Base-by-base conservation (phyloP, 2,888 invertebrate species). In the Harpalus rubripes region DNA sequence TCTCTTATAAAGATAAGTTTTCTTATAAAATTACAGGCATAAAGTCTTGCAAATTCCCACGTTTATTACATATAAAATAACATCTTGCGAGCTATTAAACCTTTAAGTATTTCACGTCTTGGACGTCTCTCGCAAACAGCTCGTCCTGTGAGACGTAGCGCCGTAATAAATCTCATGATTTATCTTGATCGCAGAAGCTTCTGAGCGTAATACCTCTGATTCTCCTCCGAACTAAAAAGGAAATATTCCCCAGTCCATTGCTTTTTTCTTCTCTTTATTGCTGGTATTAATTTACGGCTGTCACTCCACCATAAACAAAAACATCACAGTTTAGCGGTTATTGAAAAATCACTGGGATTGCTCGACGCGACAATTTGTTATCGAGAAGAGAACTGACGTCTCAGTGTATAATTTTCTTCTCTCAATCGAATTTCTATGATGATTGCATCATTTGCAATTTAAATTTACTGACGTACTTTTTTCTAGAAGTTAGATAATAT, bases 131-230 rank as follows among this genome's bases (percentile, higher is more conserved):
- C 32, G 32, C 32, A 10, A 41, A 39, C 8, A 7, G 68, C 32
- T 72, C 41, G 41, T 18, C 18, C 72, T 44, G 15, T 7, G 44
- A 10, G 32, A 12, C 68, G 8, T 15, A 61, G 39, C 32, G 41
- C 59, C 26, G 56, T 26, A 58, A 82, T 82, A 82, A 82, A 72
- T 82, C 82, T 81, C 39, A 52, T 82, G 82, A 82, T 82, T 52
- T 82, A 82, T 72, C 22, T 56, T 15, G 56, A 82, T 58, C 58
- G 82, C 68, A 82, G 82, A 82, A 68, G 72, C 82, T 82, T 58
- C 39, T 58, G 68, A 52, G 6, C 39, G 82, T 82, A 82, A 82
- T 82, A 72, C 82, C 16, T 72, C n/a, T 59, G 41, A 81, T 81
- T 81, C 81, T 72, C 4, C 56, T 52, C 10, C 68, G 68, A 81